phyloP scores from a whole-genome alignment of 1,140 invertebrate species.

The Papilio polytes region DNA sequence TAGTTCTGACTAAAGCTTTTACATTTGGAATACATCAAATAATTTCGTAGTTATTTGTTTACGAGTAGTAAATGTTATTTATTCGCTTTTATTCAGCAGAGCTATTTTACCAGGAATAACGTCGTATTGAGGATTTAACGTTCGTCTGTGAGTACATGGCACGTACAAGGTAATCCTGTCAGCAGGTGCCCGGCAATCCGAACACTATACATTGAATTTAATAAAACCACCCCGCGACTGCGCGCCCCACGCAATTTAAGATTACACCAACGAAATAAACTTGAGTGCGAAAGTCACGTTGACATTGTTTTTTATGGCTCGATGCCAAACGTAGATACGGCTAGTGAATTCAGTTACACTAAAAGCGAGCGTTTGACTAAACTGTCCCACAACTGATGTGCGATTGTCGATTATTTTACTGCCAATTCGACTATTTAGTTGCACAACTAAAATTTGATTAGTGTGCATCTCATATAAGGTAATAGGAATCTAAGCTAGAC shows the following conservation, averaged over 20 bases:
- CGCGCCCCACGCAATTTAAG: conserved; percentile 38
- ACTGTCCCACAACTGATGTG: no score
- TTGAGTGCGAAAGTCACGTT: conserved; percentile 38
- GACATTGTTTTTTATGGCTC: conserved; percentile 27
- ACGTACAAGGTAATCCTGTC: conserved; percentile 65
- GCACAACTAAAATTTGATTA: no score
- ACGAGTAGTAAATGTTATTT: not conserved
- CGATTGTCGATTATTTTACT: no score
- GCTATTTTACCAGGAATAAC: conserved; percentile 26
- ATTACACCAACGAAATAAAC: conserved; percentile 36
- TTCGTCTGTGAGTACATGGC: conserved; percentile 49
- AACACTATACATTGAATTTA: conserved; percentile 68
- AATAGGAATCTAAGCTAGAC: no score
- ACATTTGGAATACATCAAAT: not conserved
- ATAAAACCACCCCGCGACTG: conserved; percentile 57
- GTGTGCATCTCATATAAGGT: no score
- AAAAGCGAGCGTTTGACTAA: not conserved
- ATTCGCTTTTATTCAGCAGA: not conserved
- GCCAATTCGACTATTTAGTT: no score
- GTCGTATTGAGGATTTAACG: conserved; percentile 42
- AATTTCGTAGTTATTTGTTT: not conserved
- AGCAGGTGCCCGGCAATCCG: conserved; percentile 66
- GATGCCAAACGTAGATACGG: not conserved
- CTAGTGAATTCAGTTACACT: not conserved
- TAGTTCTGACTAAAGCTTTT: no score